Evolutionary conservation across 35 echinoderm and acorn worm genomes (phyloP).

Genomic region (Ptychodera flava): DNA sequence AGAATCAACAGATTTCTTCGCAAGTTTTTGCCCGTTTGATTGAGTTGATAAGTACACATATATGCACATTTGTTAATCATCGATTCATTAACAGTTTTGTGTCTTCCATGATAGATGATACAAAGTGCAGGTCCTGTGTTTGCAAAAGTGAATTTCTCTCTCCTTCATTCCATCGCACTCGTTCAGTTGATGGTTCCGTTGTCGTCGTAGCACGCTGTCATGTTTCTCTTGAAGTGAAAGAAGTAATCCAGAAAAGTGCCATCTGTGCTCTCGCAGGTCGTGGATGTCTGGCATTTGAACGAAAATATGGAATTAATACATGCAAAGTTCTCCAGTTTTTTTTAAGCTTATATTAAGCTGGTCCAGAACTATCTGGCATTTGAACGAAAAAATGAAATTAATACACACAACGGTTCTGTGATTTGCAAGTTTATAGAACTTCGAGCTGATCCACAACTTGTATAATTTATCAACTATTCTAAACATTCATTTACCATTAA

Average conservation of each 20-base stretch:
- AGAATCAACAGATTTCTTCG: too few species aligned
- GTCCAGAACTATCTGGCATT: neutral
- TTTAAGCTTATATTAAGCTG: too few species aligned
- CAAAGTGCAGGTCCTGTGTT: neutral
- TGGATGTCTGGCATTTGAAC: neutral
- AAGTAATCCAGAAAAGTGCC: neutral
- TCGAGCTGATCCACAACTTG: neutral
- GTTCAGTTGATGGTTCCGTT: neutral
- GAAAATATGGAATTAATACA: neutral
- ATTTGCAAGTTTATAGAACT: neutral
- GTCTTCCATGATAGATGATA: neutral
- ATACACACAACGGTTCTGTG: too few species aligned
- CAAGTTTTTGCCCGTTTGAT: neutral
- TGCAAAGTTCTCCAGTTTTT: too few species aligned
- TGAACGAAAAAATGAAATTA: neutral
- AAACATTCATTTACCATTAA: neutral
- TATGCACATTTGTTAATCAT: neutral
- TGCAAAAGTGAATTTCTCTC: neutral
- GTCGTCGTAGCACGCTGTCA: neutral
- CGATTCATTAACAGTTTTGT: neutral
- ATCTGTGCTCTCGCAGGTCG: neutral
- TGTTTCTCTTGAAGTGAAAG: neutral
- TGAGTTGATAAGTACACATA: neutral
- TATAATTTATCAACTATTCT: neutral
- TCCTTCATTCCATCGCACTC: neutral